These are phyloP conservation scores for Lordiphosa clarofinis DNA, from an alignment of 1,140 invertebrate genomes.

Conservation along the genomic window DNA sequence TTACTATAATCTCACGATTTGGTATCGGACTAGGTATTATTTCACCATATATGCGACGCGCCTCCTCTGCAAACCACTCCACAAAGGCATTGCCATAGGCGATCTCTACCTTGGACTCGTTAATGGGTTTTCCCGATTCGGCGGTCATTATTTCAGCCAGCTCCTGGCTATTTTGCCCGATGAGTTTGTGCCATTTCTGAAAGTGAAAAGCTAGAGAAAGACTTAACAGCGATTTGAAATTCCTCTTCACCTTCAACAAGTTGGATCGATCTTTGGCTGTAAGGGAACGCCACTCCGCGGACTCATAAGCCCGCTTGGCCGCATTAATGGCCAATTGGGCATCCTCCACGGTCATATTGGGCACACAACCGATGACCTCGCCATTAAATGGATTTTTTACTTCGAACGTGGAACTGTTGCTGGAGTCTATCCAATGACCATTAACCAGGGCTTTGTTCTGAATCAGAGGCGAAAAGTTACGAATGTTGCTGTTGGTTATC, in stretches of 20 bases:
- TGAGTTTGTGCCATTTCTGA: constrained; percentile 88
- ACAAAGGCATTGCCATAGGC: constrained; percentile 95
- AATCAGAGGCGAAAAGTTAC: constrained; percentile 56
- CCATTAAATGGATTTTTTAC: constrained; percentile 89
- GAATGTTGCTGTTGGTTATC: constrained; percentile 33
- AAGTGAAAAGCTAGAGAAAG: neutral
- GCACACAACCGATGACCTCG: constrained; percentile 87
- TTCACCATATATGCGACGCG: constrained; percentile 94
- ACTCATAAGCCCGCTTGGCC: constrained; percentile 87
- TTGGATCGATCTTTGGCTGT: constrained; percentile 89
- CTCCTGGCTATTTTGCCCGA: constrained; percentile 87
- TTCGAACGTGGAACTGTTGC: constrained; percentile 85
- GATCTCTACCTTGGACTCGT: constrained; percentile 94
- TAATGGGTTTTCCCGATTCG: constrained; percentile 96
- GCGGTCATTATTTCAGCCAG: constrained; percentile 91
- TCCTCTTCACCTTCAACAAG: constrained; percentile 80
- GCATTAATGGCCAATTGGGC: constrained; percentile 87
- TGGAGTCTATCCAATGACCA: constrained; percentile 89
- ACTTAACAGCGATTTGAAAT: constrained; percentile 2
- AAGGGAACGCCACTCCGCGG: constrained; percentile 86
- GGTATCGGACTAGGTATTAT: constrained; percentile 87
- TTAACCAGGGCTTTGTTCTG: constrained; percentile 84
- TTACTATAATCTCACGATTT: constrained; percentile 91
- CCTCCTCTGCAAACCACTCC: constrained; percentile 98
- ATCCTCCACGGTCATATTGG: constrained; percentile 91